Conservation (phyloP, 1,140 invertebrate genomes). For the Cydia strobilella region DNA sequence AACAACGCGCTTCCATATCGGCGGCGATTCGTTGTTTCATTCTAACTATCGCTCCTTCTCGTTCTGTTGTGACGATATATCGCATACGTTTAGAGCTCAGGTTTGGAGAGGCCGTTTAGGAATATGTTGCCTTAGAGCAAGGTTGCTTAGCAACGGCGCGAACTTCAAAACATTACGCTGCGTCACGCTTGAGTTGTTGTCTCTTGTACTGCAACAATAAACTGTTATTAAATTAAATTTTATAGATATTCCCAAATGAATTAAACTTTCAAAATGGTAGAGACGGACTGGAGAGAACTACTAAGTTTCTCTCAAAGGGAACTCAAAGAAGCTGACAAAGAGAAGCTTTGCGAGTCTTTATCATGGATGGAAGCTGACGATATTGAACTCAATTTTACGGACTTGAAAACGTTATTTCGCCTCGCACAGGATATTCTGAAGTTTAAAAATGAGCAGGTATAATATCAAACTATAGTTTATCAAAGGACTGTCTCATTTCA, state of each 20-base stretch:
- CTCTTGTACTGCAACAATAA: background rate
- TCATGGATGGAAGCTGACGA: slow-evolving; percentile 82
- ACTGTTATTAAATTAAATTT: background rate
- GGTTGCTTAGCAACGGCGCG: slow-evolving; percentile 49
- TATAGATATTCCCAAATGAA: slow-evolving; percentile 31
- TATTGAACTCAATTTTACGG: slow-evolving; percentile 79
- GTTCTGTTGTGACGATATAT: too few species aligned
- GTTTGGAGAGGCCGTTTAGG: too few species aligned
- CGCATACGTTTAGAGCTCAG: too few species aligned
- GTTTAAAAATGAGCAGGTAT: slow-evolving; percentile 84
- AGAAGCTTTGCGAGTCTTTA: slow-evolving; percentile 82
- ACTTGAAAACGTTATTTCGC: slow-evolving; percentile 80
- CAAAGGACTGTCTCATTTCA: too few species aligned
- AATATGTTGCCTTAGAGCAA: too few species aligned
- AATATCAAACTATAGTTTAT: too few species aligned
- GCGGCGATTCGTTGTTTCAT: too few species aligned
- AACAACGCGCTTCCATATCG: too few species aligned
- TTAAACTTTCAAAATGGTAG: slow-evolving; percentile 51
- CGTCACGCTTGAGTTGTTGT: slow-evolving; percentile 6
- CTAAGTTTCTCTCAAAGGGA: slow-evolving; percentile 79
- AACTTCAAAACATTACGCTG: slow-evolving; percentile 40
- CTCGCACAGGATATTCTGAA: slow-evolving; percentile 84
- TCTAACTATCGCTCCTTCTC: too few species aligned
- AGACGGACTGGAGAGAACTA: slow-evolving; percentile 83
- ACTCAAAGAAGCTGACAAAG: slow-evolving; percentile 82